phyloP scores from a whole-genome alignment of 2,113 vertebrate species.

The Poicephalus meyeri region DNA sequence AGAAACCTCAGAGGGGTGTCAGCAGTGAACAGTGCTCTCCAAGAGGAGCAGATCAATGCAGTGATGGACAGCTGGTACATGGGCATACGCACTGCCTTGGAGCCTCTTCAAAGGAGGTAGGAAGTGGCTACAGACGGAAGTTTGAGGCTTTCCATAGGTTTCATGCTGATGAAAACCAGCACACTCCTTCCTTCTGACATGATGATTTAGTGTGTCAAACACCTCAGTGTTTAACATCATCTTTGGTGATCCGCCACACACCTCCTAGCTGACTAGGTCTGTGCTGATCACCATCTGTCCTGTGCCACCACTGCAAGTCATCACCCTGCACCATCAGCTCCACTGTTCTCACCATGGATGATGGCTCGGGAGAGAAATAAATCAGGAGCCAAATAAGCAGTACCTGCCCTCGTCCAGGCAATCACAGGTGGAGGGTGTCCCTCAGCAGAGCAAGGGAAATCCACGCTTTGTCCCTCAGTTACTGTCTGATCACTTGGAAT shows the following conservation, averaged over 20 bases:
- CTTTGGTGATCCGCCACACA: background rate
- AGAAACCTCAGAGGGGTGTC: background rate
- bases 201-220: background rate
- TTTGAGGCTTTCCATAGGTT: background rate
- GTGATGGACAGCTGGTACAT: accelerated
- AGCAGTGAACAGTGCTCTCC: accelerated
- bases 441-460: slow-evolving; percentile 85
- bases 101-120: background rate
- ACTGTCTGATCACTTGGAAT: slow-evolving; percentile 83
- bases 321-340: background rate
- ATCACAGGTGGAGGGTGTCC: slow-evolving; percentile 86
- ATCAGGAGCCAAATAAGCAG: accelerated
- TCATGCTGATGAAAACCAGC: background rate
- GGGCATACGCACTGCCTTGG: background rate
- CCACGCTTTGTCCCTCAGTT: slow-evolving; percentile 85
- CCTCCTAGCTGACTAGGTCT: background rate
- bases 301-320: background rate
- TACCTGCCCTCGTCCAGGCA: slow-evolving; percentile 88
- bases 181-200: background rate
- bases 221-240: background rate
- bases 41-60: background rate
- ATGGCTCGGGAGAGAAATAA: background rate
- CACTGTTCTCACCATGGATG: background rate
- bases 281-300: background rate
- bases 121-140: background rate